Evolutionary conservation across 2,113 vertebrate genomes (phyloP), one percentile per base, ranked within the genome.

Genomic region (Pluvialis apricaria): DNA sequence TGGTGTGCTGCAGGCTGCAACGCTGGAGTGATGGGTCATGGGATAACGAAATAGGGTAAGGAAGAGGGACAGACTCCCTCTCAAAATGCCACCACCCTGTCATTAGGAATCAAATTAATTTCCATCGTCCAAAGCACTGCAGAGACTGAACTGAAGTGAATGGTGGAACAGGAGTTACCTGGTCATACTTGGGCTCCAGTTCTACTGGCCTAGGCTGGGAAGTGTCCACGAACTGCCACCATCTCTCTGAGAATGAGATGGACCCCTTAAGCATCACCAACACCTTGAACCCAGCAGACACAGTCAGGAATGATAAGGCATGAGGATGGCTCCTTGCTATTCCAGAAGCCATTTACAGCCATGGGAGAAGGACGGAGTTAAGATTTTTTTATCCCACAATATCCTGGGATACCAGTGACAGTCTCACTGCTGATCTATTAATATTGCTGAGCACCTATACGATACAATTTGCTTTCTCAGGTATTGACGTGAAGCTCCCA

Each of bases 1-100:
- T 21, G 40, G 14, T 34, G 45, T 73, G 29, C 54, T 57, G 38
- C 24, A 60, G 17, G 17, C 15, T 76, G 49, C 45, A 82, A 17
- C 2, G 2, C 17, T n/a, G 34, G 32, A 52, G 47, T 25, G 42
- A 71, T 15, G 28, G 45, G 42, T 34, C 0, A 2, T 0, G 1
- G 38, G 34, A 45, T 47, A 80, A 82, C 9, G 31, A 76, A 91
- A 38, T 5, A 47, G 2, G 22, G 29, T 62, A 66, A 78, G 55
- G 36, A 80, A 55, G 17, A 77, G 7, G 15, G 31, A 34, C 22
- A 64, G 26, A 51, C 2, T 14, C 18, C 13, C 13, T 42, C 57
- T 10, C 64, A 58, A 92, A 69, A n/a, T 14, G 2, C 7, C 47
- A 10, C 34, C 14, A 52, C 54, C 29, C 21, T 40, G 29, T 55